Conservation (phyloP, 2,113 vertebrate species). For the Rhabdomys dilectus region DNA sequence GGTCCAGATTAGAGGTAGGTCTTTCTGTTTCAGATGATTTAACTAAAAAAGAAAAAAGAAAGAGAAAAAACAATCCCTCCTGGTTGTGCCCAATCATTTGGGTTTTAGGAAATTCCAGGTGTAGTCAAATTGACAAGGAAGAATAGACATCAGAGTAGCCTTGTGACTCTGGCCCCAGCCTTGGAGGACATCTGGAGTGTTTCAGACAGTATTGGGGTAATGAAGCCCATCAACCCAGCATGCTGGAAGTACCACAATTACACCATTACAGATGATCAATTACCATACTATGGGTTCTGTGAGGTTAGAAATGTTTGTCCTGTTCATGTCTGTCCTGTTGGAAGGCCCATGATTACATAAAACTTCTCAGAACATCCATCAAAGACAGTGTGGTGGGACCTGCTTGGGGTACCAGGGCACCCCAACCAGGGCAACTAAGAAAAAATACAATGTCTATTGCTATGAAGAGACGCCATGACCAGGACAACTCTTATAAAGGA, state of each 20-base stretch:
- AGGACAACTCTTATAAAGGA: neutral
- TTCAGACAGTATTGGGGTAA: neutral
- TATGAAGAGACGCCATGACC: neutral
- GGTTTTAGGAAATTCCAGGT: neutral
- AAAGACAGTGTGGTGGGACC: no score
- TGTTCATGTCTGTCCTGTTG: neutral
- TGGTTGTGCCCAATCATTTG: neutral
- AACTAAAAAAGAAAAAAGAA: neutral
- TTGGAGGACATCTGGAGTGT: neutral
- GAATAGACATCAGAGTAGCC: neutral
- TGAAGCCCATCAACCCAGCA: neutral
- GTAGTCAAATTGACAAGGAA: neutral
- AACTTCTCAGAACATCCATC: neutral
- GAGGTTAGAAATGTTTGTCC: neutral
- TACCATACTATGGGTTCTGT: neutral
- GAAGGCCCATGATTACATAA: neutral
- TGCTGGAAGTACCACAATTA: neutral
- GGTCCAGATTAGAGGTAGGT: neutral
- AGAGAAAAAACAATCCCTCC: neutral
- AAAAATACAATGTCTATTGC: neutral
- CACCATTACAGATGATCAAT: neutral
- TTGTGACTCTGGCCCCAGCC: accelerated
- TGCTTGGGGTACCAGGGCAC: neutral
- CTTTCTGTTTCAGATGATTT: neutral
- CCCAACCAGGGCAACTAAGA: no score